Percentiles rank a stretch among this genome's conserved stretches.
Evolutionary conservation across 35 echinoderm and acorn worm genomes (phyloP).

Genomic region (Hemicentrotus pulcherrimus): DNA sequence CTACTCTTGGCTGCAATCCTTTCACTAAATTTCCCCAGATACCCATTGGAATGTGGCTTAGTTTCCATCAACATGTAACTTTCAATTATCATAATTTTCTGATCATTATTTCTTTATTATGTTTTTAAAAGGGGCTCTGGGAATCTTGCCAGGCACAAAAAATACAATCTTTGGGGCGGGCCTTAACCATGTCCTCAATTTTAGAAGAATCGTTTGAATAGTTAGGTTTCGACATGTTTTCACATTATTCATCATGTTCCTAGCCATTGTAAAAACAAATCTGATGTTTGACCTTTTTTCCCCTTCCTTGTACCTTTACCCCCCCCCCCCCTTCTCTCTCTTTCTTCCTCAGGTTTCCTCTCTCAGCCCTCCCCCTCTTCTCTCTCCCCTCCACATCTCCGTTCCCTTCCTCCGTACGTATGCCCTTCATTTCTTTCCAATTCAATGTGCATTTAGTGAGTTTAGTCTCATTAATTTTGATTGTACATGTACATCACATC

Average conservation of each 20-base stretch:
- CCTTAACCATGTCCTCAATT: not conserved
- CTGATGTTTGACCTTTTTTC: no score
- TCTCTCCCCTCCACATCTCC: not conserved
- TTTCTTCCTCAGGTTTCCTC: not conserved
- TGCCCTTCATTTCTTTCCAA: no score
- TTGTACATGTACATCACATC: no score
- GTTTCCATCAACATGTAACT: not conserved
- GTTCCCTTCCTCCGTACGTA: no score
- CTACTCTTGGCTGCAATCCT: not conserved
- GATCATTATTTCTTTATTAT: not conserved
- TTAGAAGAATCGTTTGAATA: not conserved
- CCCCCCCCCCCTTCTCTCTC: not conserved
- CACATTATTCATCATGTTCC: no score
- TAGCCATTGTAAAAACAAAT: no score
- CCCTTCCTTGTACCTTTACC: no score
- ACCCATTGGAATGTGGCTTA: not conserved
- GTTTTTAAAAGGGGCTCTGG: not conserved
- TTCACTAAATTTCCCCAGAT: not conserved
- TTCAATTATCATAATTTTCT: not conserved
- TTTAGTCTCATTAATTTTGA: no score
- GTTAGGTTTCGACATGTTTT: no score
- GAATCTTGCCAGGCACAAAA: not conserved
- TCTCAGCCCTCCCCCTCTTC: not conserved
- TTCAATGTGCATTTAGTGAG: no score
- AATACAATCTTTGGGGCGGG: not conserved